These are phyloP conservation scores for Anguilla marmorata DNA, from an alignment of 2,797 vertebrate genomes.

Conservation along the genomic window DNA sequence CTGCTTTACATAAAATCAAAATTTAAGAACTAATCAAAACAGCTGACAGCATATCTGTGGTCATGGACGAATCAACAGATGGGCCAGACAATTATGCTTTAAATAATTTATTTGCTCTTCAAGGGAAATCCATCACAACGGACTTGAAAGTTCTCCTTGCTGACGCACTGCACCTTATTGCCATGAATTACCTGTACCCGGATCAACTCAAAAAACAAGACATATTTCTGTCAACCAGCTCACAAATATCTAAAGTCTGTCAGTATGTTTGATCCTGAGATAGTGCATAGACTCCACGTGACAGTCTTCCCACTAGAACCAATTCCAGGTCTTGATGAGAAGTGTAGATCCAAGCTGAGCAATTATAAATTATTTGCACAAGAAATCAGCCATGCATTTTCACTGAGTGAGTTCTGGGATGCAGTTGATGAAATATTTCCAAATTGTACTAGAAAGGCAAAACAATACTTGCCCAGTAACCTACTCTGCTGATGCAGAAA, in stretches of 20 bases:
- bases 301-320: neutral
- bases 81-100: neutral
- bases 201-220: too few relatives aligned
- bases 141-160: neutral
- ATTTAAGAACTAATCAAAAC: neutral
- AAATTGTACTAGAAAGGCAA: neutral
- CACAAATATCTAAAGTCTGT: too few relatives aligned
- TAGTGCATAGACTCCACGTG: neutral
- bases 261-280: too few relatives aligned
- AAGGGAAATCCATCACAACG: neutral
- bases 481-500: neutral
- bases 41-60: neutral
- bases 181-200: neutral
- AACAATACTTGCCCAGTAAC: neutral
- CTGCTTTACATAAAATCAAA: neutral
- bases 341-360: neutral
- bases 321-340: neutral
- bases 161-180: neutral
- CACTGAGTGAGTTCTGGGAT: neutral
- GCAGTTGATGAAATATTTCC: slow-evolving; percentile 4
- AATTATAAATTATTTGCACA: neutral
- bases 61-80: slow-evolving; percentile 3
- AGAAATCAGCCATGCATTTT: neutral
- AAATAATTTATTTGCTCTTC: neutral
- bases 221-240: too few relatives aligned